Evolutionary conservation across 2,797 vertebrate species (phyloP).

Genomic region (Alectoris magna): DNA sequence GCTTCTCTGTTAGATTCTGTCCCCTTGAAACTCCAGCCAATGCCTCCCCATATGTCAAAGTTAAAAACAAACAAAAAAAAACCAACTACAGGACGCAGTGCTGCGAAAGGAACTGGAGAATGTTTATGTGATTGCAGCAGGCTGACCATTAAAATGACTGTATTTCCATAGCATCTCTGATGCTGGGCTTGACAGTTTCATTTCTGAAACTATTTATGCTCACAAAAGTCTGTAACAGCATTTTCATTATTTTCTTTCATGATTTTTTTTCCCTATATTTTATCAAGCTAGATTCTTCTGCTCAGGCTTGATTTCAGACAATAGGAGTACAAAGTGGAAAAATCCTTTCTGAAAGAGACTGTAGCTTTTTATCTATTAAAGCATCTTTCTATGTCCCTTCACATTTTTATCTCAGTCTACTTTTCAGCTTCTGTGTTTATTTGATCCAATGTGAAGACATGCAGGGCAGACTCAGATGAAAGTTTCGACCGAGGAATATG

Average conservation of each 20-base stretch:
- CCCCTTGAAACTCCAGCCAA: constrained; percentile 13
- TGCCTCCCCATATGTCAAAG: constrained; percentile 30
- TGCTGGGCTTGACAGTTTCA: constrained; percentile 71
- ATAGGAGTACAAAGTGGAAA: constrained; percentile 73
- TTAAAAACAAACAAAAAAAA: constrained; percentile 29
- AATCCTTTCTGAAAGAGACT: constrained; percentile 45
- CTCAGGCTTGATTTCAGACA: constrained; percentile 67
- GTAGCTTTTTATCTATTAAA: constrained; percentile 34
- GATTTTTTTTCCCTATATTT: constrained; percentile 44
- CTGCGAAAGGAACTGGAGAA: constrained; percentile 30
- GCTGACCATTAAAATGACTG: constrained; percentile 70
- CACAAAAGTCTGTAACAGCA: constrained; percentile 72
- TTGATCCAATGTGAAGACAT: constrained; percentile 15
- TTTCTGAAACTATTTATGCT: constrained; percentile 79
- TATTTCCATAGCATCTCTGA: constrained; percentile 63
- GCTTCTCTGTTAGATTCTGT: constrained; percentile 37
- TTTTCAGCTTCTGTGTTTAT: constrained; percentile 27
- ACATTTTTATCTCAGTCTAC: constrained; percentile 23
- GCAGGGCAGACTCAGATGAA: neutral
- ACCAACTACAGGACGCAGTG: neutral
- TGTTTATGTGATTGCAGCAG: constrained; percentile 31
- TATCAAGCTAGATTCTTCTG: constrained; percentile 65
- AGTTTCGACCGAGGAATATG: neutral
- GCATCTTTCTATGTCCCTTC: constrained; percentile 18
- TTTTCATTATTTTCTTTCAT: constrained; percentile 74